These are phyloP conservation scores for Lerema accius DNA, from an alignment of 1,140 invertebrate species.

Conservation along the genomic window DNA sequence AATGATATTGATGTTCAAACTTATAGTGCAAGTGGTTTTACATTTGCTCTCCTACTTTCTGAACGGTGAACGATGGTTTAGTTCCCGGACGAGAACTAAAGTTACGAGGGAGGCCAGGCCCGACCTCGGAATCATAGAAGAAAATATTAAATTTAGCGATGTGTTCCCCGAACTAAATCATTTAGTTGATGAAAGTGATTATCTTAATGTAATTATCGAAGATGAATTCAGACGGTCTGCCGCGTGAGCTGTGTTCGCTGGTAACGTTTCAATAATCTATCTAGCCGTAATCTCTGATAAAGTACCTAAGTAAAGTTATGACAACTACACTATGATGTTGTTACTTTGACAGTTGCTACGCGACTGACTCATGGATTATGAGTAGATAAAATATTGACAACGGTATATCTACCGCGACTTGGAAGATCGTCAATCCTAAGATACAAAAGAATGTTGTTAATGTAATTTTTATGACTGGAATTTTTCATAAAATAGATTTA, in stretches of 20 bases:
- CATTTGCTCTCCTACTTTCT: constrained; percentile 63
- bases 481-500: constrained; percentile 26
- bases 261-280: no score
- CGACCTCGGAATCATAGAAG: constrained; percentile 31
- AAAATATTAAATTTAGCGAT: constrained; percentile 62
- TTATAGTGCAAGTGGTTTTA: constrained; percentile 67
- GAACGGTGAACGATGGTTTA: constrained; percentile 28
- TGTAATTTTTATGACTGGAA: constrained; percentile 32
- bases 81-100: not conserved
- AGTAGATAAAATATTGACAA: no score
- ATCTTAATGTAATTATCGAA: constrained; percentile 20
- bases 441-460: constrained; percentile 25
- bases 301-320: no score
- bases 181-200: constrained; percentile 23
- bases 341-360: no score
- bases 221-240: constrained; percentile 6
- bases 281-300: no score
- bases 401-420: not conserved
- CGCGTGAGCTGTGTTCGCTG: constrained; percentile 4
- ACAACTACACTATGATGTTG: no score
- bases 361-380: no score
- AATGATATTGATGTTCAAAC: constrained; percentile 47
- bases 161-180: constrained; percentile 53
- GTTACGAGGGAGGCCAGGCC: constrained; percentile 7
- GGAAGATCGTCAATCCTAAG: not conserved